Evolutionary conservation across 2,113 vertebrate genomes (phyloP), one percentile per base, ranked within the genome.

Genomic region (Morone chrysops): DNA sequence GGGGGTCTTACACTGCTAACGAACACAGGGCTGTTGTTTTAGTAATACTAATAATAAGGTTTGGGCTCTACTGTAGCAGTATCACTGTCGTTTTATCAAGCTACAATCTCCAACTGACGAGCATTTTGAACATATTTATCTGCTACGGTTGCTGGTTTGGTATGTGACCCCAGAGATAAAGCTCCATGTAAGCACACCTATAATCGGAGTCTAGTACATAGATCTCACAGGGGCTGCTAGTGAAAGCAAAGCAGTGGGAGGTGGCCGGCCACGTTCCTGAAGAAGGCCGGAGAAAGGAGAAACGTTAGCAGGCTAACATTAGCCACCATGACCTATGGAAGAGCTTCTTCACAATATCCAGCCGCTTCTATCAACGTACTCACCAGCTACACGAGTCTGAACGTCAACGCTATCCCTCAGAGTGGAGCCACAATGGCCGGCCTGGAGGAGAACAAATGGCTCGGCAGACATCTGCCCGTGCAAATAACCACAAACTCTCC

Each of bases 251-350:
- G 20, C 72, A 10, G 56, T 70, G 70, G 86, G 80, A 70, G 86
- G 84, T 78, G 78, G 70, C 60, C 57, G 82, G 36, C 80, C 82
- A 85, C 80, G 75, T 73, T 90, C 70, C 75, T 3, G 59, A 2
- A 4, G 68, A 69, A 92, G 91, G 92, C 91, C 91, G 20, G 13
- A 78, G 57, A 73, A 66, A 40, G 5, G 50, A 36, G 40, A 0
- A 62, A 51, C 74, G 8, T 22, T 63, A 48, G 63, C 50, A 13
- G 63, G 63, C 74, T 81, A 31, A 31, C 31, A 31, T 31, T 31
- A 65, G 72, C 84, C 22, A 57, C 53, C 73, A 22, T 65, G 84
- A 73, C 76, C 25, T 50, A 41, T 45, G 62, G 17, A 81, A 69
- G 68, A 38, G 68, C 17, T 60, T 48, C 47, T 59, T 43, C 70